Evolutionary conservation across 92 coral and sea anemone species (phyloP).

Genomic region (Porites cylindrica): DNA sequence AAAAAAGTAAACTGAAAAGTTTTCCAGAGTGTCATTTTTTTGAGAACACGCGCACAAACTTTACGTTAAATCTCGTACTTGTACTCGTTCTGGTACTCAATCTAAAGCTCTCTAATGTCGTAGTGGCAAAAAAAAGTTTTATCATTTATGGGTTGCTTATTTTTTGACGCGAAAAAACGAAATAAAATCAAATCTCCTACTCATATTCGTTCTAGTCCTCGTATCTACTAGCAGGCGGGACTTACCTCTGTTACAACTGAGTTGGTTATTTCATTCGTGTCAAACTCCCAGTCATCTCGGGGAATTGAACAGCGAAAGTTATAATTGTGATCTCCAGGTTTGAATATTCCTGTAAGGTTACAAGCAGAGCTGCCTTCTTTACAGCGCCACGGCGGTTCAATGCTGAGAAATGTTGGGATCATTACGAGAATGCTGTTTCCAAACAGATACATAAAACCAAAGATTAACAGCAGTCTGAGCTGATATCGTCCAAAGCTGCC

Average conservation of each 20-base stretch:
- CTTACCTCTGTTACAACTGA: neutral
- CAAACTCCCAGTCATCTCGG: slow-evolving; percentile 77
- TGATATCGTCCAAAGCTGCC: slow-evolving; percentile 83
- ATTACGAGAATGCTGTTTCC: neutral
- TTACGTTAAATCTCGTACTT: too few relatives aligned
- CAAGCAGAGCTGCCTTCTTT: slow-evolving; percentile 36
- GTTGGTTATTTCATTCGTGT: slow-evolving; percentile 40
- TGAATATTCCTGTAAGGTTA: slow-evolving; percentile 62
- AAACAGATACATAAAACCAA: slow-evolving; percentile 16
- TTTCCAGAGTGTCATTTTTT: too few relatives aligned
- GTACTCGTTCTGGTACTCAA: too few relatives aligned
- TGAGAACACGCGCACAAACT: too few relatives aligned
- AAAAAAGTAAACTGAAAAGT: too few relatives aligned
- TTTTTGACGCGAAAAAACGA: too few relatives aligned
- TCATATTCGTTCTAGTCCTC: too few relatives aligned
- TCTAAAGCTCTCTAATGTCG: too few relatives aligned
- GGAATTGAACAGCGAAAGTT: slow-evolving; percentile 70
- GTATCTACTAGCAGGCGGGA: too few relatives aligned
- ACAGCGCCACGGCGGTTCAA: slow-evolving; percentile 68
- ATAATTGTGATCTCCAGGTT: slow-evolving; percentile 61
- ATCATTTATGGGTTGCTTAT: too few relatives aligned
- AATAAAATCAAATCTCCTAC: too few relatives aligned
- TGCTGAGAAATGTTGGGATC: neutral
- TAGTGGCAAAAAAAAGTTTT: too few relatives aligned
- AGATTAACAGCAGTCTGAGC: slow-evolving; percentile 53